These are phyloP conservation scores for Pycnomerus fuliginosus DNA, from an alignment of 2,888 invertebrate species.

Conservation along the genomic window DNA sequence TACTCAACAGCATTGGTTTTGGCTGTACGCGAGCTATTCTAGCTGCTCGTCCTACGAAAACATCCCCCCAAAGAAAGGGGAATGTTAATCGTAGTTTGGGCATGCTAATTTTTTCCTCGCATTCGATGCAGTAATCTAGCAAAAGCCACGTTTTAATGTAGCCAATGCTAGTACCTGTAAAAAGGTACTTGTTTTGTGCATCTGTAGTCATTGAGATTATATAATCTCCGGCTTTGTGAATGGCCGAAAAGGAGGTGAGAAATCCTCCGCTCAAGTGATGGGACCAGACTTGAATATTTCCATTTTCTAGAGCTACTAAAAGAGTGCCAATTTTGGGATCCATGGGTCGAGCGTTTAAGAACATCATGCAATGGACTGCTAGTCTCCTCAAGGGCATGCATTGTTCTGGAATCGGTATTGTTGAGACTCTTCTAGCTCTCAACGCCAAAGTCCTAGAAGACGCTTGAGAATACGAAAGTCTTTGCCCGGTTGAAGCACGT, in stretches of 20 bases:
- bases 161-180: constrained; percentile 68
- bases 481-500: neutral
- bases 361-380: constrained; percentile 67
- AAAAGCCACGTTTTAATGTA: constrained; percentile 81
- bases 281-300: constrained; percentile 78
- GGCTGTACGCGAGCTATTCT: constrained; percentile 62
- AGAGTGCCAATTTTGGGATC: constrained; percentile 61
- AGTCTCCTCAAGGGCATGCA: constrained; percentile 54
- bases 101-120: constrained; percentile 58
- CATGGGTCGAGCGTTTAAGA: constrained; percentile 62
- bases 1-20: constrained; percentile 66
- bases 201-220: constrained; percentile 72
- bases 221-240: constrained; percentile 67
- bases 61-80: constrained; percentile 72
- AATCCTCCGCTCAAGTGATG: constrained; percentile 74
- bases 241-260: constrained; percentile 67
- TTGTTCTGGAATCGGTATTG: constrained; percentile 51
- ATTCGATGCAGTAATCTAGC: constrained; percentile 60
- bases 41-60: constrained; percentile 68
- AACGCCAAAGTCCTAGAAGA: too few species aligned
- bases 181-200: constrained; percentile 67
- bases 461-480: neutral
- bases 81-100: constrained; percentile 66
- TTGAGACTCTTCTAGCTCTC: constrained; percentile 49
- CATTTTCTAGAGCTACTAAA: constrained; percentile 72